A percentile compares a stretch with the other conserved stretches of the same genome.
Evolutionary conservation across 92 coral and sea anemone species (phyloP).

Genomic region (Palythoa heliodiscus): DNA sequence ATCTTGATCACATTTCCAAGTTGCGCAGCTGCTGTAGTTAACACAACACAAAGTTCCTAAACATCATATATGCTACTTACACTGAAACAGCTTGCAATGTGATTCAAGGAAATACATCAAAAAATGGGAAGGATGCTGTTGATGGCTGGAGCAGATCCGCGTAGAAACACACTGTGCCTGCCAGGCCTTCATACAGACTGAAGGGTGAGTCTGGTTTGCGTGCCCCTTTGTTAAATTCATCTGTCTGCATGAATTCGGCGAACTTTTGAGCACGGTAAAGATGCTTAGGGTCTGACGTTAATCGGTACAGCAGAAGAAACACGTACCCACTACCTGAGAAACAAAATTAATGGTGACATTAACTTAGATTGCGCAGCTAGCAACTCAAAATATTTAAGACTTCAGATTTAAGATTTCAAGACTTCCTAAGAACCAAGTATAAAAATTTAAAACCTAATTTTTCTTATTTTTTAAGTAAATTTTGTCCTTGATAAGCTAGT

Average conservation of each 20-base stretch:
- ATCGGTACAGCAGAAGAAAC: conserved; percentile 85
- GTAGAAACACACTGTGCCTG: conserved; percentile 91
- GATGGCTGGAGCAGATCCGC: conserved; percentile 76
- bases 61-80: conserved; percentile 5
- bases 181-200: conserved; percentile 91
- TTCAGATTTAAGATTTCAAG: too few species aligned
- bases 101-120: conserved; percentile 76
- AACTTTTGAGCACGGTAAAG: conserved; percentile 88
- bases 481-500: too few species aligned
- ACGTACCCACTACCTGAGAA: conserved; percentile 88
- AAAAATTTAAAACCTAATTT: too few species aligned
- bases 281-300: conserved; percentile 73
- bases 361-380: neutral
- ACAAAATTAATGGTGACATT: neutral
- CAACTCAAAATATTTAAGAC: too few species aligned
- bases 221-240: conserved; percentile 82
- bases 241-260: conserved; percentile 84
- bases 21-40: neutral
- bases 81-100: neutral
- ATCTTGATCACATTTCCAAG: neutral
- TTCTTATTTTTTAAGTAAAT: too few species aligned
- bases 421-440: too few species aligned
- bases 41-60: neutral
- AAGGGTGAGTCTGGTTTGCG: conserved; percentile 91
- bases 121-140: conserved; percentile 86